These are phyloP conservation scores for Thereva nobilitata DNA, from an alignment of 2,888 invertebrate genomes.

Conservation along the genomic window DNA sequence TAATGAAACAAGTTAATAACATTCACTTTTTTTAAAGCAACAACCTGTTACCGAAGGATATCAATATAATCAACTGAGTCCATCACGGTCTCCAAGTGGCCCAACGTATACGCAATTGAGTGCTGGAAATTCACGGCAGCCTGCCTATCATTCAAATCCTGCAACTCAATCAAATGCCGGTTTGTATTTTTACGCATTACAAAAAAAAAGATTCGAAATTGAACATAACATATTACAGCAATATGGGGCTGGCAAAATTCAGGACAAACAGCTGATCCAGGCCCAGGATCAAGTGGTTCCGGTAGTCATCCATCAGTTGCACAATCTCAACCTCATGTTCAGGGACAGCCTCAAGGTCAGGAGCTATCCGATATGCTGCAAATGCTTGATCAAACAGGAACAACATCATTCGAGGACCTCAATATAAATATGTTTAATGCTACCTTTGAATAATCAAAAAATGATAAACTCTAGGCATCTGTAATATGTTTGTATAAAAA, in stretches of 20 bases:
- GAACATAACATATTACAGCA: slow-evolving; percentile 56
- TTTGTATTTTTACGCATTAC: not conserved
- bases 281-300: slow-evolving; percentile 61
- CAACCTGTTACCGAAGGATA: slow-evolving; percentile 73
- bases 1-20: too few species aligned
- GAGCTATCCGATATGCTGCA: slow-evolving; percentile 92
- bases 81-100: slow-evolving; percentile 80
- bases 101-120: slow-evolving; percentile 81
- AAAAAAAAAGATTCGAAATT: not conserved
- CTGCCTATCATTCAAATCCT: slow-evolving; percentile 55
- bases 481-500: too few species aligned
- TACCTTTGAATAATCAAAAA: slow-evolving; percentile 66
- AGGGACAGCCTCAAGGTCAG: slow-evolving; percentile 68
- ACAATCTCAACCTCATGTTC: slow-evolving; percentile 58
- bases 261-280: slow-evolving; percentile 58
- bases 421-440: slow-evolving; percentile 89
- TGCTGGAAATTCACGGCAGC: slow-evolving; percentile 65
- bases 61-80: slow-evolving; percentile 73
- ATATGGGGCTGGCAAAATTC: slow-evolving; percentile 80
- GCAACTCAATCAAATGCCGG: slow-evolving; percentile 44
- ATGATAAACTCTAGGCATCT: too few species aligned
- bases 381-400: slow-evolving; percentile 84
- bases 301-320: slow-evolving; percentile 54
- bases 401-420: slow-evolving; percentile 85
- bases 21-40: slow-evolving; percentile 47